Base-by-base conservation (phyloP, 2,888 invertebrate species). In the Ephialtes manifestator region DNA sequence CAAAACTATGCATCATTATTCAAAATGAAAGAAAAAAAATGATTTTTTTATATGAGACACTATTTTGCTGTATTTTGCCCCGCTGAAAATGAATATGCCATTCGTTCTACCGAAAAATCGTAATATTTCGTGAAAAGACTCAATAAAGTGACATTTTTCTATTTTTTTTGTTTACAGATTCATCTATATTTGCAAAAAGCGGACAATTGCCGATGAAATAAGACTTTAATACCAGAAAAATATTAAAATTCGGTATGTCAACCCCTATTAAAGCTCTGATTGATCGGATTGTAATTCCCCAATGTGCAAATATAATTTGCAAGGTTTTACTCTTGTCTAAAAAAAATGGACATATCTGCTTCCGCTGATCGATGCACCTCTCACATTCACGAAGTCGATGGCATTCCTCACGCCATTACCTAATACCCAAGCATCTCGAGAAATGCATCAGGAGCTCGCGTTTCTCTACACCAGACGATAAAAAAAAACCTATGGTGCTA, bases 401-500 rank as follows among this genome's bases (percentile, higher is more conserved):
- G 81, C 84, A 84, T 84, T 84, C 84, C 84, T 74, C 77, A 13
- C 72, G 77, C 81, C 84, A 77, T 84, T 84, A 84, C 84, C 84
- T 81, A 84, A 84, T 77, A 67, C 77, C 76, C 77, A 55, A 77
- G 81, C 81, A 48, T 68, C 80, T 65, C 39, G 81, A 84, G 84
- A 84, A 77, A 81, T 81, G 71, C 58, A 71, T 80, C 76, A 71
- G 65, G 80, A 65, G 71, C 84, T 80, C 84, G 80, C 65, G 65
- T 84, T 81, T 84, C 84, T 81, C 81, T 43, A 58, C 58, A 46
- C 43, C 31, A 18, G 51, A 18, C 81, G 84, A 77, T 76, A 51
- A 68, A 84, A 68, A 84, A 84, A 84, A 84, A 84, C 67, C 31
- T 53, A 75, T 71, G 39, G 28, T 48, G 63, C 48, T 65, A 76